These are phyloP conservation scores for Mythimna ferrago DNA, from an alignment of 2,888 invertebrate species.

Conservation along the genomic window DNA sequence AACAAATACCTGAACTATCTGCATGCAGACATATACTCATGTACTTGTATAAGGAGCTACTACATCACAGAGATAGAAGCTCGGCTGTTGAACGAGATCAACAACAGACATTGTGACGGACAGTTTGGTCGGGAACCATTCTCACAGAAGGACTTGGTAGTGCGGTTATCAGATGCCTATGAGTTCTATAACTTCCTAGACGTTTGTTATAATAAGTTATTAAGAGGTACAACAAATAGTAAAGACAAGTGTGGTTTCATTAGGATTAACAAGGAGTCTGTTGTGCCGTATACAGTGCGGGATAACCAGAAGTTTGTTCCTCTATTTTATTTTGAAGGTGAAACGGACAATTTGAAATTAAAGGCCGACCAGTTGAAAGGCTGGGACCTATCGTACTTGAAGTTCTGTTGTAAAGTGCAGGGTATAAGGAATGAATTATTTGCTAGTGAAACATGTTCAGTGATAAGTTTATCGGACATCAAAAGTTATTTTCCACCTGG, in stretches of 20 bases:
- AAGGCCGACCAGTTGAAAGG: constrained; percentile 97
- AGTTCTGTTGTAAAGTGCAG: constrained; percentile 98
- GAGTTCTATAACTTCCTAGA: constrained; percentile 97
- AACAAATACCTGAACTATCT: constrained; percentile 97
- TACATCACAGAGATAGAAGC: constrained; percentile 98
- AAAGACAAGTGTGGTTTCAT: constrained; percentile 97
- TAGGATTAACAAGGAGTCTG: constrained; percentile 97
- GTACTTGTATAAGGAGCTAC: constrained; percentile 97
- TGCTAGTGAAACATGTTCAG: constrained; percentile 97
- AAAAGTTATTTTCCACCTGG: constrained; percentile 97
- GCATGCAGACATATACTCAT: constrained; percentile 97
- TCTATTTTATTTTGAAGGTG: constrained; percentile 96
- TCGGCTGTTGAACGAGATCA: constrained; percentile 97
- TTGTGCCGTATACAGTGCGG: constrained; percentile 97
- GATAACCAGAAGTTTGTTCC: constrained; percentile 97
- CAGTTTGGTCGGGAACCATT: constrained; percentile 97
- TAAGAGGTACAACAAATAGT: constrained; percentile 93
- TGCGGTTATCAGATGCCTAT: constrained; percentile 96
- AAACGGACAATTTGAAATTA: constrained; percentile 97
- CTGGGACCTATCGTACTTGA: constrained; percentile 97
- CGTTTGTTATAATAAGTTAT: constrained; percentile 96
- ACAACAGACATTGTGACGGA: constrained; percentile 97
- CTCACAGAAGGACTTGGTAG: constrained; percentile 97
- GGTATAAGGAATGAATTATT: constrained; percentile 97
- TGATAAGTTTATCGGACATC: constrained; percentile 97